Percentiles rank a stretch among this genome's conserved stretches.
These are phyloP conservation scores for Dolichopus griseipennis DNA, from an alignment of 2,888 invertebrate genomes.

Conservation along the genomic window DNA sequence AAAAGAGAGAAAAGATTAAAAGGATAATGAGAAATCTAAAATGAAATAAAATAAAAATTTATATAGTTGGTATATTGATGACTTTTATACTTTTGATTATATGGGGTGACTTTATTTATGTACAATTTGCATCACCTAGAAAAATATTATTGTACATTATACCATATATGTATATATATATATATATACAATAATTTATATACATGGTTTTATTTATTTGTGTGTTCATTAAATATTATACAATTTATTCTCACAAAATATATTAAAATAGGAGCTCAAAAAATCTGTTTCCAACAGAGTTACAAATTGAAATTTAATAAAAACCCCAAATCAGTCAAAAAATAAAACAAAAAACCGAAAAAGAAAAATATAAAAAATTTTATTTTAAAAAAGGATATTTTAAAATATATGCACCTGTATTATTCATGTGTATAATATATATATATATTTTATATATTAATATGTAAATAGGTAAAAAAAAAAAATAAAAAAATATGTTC, in stretches of 20 bases:
- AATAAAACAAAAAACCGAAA: neutral
- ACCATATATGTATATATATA: no score
- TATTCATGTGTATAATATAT: no score
- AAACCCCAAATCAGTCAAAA: neutral
- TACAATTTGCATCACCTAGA: neutral
- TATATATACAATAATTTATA: no score
- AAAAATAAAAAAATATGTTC: no score
- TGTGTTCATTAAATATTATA: no score
- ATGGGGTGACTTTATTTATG: neutral
- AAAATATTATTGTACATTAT: neutral
- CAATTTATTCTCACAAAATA: no score
- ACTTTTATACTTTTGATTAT: neutral
- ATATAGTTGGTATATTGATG: neutral
- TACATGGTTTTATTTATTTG: no score
- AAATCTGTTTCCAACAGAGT: neutral
- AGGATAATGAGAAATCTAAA: neutral
- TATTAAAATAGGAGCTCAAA: no score
- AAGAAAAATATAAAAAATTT: neutral
- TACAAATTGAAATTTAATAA: conserved; percentile 3
- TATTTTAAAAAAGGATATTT: neutral
- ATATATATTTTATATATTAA: no score
- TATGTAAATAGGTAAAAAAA: no score
- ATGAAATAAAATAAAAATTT: neutral
- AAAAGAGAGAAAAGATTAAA: no score
- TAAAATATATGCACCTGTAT: no score